Evolutionary conservation across 2,797 vertebrate species (phyloP).

Genomic region (Petrocephalus sullivani): DNA sequence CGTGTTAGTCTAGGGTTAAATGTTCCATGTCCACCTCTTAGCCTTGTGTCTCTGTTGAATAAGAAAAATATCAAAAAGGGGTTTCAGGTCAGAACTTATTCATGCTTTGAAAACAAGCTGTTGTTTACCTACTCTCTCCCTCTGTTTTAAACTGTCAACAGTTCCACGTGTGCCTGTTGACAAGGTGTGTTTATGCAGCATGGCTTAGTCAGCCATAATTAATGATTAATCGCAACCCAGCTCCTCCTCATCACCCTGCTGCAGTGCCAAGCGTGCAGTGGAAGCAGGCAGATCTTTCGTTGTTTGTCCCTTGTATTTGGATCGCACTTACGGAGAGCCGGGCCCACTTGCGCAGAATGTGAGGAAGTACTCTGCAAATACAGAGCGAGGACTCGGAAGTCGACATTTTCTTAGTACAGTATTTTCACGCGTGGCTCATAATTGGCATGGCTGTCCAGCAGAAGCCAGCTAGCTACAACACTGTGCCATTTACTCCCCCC

Average conservation of each 20-base stretch:
- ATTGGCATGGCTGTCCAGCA: neutral
- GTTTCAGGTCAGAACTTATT: neutral
- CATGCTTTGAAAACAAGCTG: slow-evolving; percentile 1
- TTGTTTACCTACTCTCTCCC: neutral
- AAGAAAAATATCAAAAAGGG: neutral
- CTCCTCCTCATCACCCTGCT: neutral
- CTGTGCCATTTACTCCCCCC: neutral
- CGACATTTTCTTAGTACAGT: neutral
- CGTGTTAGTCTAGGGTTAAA: neutral
- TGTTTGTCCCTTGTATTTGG: neutral
- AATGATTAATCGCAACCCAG: neutral
- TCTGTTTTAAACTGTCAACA: neutral
- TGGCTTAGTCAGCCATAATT: neutral
- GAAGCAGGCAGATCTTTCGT: neutral
- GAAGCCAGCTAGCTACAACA: neutral
- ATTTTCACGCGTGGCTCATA: neutral
- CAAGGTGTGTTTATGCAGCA: neutral
- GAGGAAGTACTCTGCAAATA: neutral
- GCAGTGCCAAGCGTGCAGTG: neutral
- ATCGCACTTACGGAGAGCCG: neutral
- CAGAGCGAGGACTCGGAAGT: neutral
- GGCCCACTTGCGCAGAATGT: neutral
- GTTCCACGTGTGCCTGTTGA: neutral
- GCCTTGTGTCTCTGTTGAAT: neutral
- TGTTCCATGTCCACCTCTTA: neutral